Conservation (phyloP, 2,888 invertebrate species). For the Mimumesa dahlbomi region DNA sequence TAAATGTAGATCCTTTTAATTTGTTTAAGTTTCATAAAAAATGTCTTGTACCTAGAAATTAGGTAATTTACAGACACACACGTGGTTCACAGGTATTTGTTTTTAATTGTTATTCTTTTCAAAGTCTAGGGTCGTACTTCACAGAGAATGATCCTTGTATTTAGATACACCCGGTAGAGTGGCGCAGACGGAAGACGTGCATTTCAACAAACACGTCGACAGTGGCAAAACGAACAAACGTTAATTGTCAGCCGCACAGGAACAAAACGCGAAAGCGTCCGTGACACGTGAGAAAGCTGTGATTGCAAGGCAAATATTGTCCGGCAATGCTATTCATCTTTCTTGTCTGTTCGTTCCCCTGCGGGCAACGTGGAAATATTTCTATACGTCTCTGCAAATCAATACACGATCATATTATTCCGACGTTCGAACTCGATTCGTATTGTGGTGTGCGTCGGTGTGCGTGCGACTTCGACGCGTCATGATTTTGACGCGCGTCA, state of each 20-base stretch:
- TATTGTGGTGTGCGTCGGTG: neutral
- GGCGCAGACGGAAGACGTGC: too few species aligned
- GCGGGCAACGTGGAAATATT: constrained; percentile 22
- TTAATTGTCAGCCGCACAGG: constrained; percentile 8
- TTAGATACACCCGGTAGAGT: too few species aligned
- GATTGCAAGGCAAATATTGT: constrained; percentile 41
- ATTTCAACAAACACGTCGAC: too few species aligned
- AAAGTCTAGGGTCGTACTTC: too few species aligned
- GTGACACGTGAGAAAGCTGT: constrained; percentile 17
- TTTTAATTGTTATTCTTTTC: too few species aligned
- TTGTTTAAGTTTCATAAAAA: too few species aligned
- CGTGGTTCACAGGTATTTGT: too few species aligned
- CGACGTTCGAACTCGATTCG: neutral
- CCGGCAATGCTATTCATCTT: neutral
- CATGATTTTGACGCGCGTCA: constrained; percentile 31
- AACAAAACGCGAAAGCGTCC: constrained; percentile 8
- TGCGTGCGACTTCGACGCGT: neutral
- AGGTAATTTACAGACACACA: too few species aligned
- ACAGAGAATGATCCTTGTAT: too few species aligned
- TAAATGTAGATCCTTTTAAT: too few species aligned
- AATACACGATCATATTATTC: constrained; percentile 15
- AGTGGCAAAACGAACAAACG: neutral
- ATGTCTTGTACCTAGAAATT: too few species aligned
- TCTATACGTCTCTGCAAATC: too few species aligned
- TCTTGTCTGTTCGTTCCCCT: constrained; percentile 11